Evolutionary conservation across 2,888 invertebrate species (phyloP).

Genomic region (Pocota personata): DNA sequence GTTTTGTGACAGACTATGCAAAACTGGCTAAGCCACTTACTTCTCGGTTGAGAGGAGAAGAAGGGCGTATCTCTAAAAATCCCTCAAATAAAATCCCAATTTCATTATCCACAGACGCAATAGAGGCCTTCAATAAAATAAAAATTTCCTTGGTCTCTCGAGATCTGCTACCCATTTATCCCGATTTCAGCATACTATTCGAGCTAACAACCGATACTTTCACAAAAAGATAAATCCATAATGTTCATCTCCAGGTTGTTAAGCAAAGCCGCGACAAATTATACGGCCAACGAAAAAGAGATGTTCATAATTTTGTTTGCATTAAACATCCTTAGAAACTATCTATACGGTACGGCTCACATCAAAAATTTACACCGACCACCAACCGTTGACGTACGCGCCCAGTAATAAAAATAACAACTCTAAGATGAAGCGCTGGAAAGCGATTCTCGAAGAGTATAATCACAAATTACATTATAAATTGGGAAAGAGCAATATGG

Average conservation of each 20-base stretch:
- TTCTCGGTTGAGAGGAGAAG: constrained; percentile 34
- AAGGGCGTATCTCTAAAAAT: too few species aligned
- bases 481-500: too few species aligned
- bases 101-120: background rate
- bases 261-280: constrained; percentile 5
- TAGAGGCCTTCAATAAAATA: constrained; percentile 14
- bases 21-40: constrained; percentile 44
- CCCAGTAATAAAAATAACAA: too few species aligned
- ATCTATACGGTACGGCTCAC: too few species aligned
- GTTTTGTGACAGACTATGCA: too few species aligned
- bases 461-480: too few species aligned
- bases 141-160: background rate
- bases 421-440: too few species aligned
- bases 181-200: constrained; percentile 16
- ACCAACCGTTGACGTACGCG: too few species aligned
- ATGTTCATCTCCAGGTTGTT: constrained; percentile 36
- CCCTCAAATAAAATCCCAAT: too few species aligned
- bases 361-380: too few species aligned
- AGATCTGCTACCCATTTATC: constrained; percentile 15
- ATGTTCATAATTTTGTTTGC: too few species aligned
- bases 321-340: background rate
- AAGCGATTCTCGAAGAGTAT: too few species aligned
- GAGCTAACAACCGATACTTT: constrained; percentile 40
- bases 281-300: constrained; percentile 17
- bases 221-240: constrained; percentile 27